Evolutionary conservation across 2,797 vertebrate species (phyloP), one percentile per base, ranked within the genome.

Genomic region (Coccyzus lansbergi): DNA sequence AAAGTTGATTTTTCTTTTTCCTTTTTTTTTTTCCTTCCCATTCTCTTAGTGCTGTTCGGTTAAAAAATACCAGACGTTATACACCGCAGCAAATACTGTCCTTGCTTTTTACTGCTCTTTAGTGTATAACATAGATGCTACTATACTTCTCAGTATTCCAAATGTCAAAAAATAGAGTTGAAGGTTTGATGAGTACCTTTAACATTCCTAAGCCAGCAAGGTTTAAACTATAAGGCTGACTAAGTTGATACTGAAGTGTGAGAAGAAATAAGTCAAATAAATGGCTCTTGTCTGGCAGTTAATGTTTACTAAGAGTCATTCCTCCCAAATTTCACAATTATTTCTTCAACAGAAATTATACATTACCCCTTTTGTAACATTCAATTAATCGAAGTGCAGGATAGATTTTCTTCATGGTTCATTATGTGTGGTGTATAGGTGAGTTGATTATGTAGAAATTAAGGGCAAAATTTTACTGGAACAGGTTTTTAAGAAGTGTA

Each of bases 11-110:
- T 55, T 53, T 36, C 11, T 28, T 25, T 0, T 3, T 3, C 9
- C 7, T 6, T 2, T 9, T 3, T 3, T 2, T 19, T 0, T 51
- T 15, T 14, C 8, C 52, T 51, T 15, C 14, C 8, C 52, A 1
- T 3, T 6, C 9, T 83, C 4, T 71, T 15, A 34, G 0, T 68
- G n/a, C 51, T 80, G 19, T 79, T 86, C 44, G 34, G 15, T 36
- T 81, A 40, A 88, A 67, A 26, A 63, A 17, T 64, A 42, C 44
- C 12, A 33, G 36, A 44, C 33, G 13, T 5, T 62, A 10, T 21
- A 2, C 51, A 49, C 26, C 63, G 18, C 69, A 78, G 24, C 26
- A 65, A 22, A 6, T 16, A 14, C 24, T 40, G 34, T 51, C 48
- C 51, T 78, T 65, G 7, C 2, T 65, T 88, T 94, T 59, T 82